These are phyloP conservation scores for Chamaedrilus cognettii DNA, from an alignment of 2,888 invertebrate genomes.

Conservation along the genomic window DNA sequence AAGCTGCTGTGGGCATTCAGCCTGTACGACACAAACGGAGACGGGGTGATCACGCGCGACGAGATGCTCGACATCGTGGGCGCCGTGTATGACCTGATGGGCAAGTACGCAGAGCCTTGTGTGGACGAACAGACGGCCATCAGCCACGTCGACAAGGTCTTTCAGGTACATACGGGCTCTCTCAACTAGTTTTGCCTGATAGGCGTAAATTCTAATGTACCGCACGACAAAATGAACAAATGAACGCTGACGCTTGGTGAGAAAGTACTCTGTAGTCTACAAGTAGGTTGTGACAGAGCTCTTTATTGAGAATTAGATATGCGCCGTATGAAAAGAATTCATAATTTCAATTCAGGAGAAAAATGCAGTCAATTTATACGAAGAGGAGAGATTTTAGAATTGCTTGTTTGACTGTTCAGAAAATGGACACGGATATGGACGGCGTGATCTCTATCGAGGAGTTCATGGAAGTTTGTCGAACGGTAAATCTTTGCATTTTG, in stretches of 20 bases:
- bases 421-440: constrained; percentile 23
- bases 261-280: too few relatives aligned
- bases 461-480: constrained; percentile 23
- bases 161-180: too few relatives aligned
- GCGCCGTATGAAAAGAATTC: too few relatives aligned
- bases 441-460: constrained; percentile 24
- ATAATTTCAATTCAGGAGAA: too few relatives aligned
- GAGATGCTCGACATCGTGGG: constrained; percentile 96
- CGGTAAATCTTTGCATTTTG: too few relatives aligned
- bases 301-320: too few relatives aligned
- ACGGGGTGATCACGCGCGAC: constrained; percentile 85
- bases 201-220: too few relatives aligned
- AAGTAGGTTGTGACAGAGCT: neutral
- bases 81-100: constrained; percentile 94
- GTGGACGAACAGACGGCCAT: constrained; percentile 83
- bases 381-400: too few relatives aligned
- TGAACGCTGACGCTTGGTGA: too few relatives aligned
- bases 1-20: constrained; percentile 95
- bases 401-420: constrained; percentile 15
- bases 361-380: too few relatives aligned
- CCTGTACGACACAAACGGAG: constrained; percentile 89
- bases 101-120: constrained; percentile 77
- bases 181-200: too few relatives aligned
- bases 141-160: constrained; percentile 89
- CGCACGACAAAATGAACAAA: too few relatives aligned